These are phyloP conservation scores for Notolabrus celidotus DNA, from an alignment of 2,797 vertebrate genomes.

Conservation along the genomic window DNA sequence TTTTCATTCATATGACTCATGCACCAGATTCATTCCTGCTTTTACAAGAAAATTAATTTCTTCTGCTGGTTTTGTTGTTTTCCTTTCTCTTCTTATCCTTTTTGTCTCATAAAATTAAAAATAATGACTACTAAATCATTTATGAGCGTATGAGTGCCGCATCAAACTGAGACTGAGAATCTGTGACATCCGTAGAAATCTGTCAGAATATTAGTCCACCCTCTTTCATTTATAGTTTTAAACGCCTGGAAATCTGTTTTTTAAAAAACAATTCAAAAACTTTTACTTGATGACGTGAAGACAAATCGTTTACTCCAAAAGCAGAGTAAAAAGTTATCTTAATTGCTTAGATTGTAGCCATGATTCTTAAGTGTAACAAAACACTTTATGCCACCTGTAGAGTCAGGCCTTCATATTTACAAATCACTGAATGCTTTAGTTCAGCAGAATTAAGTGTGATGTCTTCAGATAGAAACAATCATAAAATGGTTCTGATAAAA, in stretches of 20 bases:
- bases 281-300: background rate
- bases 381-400: slow-evolving; percentile 15
- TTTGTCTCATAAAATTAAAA: slow-evolving; percentile 21
- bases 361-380: background rate
- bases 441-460: background rate
- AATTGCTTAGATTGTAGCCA: slow-evolving; percentile 18
- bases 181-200: slow-evolving; percentile 3
- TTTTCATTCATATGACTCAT: slow-evolving; percentile 18
- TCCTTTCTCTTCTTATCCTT: background rate
- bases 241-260: background rate
- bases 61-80: background rate
- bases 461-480: background rate
- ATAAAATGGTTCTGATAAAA: slow-evolving; percentile 21
- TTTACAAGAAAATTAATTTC: slow-evolving; percentile 6
- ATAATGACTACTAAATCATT: background rate
- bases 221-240: slow-evolving; percentile 7
- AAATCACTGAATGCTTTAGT: background rate
- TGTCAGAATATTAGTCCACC: slow-evolving; percentile 5
- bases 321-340: background rate
- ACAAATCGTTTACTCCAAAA: background rate
- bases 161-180: background rate
- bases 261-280: background rate
- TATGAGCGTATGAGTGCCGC: slow-evolving; percentile 8
- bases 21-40: background rate
- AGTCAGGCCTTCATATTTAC: slow-evolving; percentile 25